Percentiles rank a stretch among this genome's conserved stretches.
Evolutionary conservation across 2,113 vertebrate genomes (phyloP).

Genomic region (Ginglymostoma cirratum): DNA sequence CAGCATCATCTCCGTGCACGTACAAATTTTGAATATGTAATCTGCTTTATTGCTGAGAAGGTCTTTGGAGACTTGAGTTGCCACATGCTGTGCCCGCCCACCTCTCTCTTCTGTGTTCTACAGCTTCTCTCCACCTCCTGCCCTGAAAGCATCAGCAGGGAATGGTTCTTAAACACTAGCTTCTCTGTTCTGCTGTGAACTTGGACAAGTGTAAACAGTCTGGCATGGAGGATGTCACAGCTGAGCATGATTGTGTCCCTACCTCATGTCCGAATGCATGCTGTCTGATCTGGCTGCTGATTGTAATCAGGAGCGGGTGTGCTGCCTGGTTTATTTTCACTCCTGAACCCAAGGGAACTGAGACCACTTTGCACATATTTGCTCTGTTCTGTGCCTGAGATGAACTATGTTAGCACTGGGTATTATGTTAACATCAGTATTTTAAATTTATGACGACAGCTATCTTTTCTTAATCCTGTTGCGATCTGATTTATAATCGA

Average conservation of each 20-base stretch:
- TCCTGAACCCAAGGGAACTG: not conserved
- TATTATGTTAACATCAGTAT: no score
- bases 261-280: not conserved
- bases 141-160: not conserved
- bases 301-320: not conserved
- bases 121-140: not conserved
- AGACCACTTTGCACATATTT: not conserved
- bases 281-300: not conserved
- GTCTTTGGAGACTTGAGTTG: not conserved
- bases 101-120: not conserved
- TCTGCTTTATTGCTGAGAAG: not conserved
- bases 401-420: not conserved
- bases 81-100: not conserved
- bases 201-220: not conserved
- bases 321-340: not conserved
- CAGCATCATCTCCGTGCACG: not conserved
- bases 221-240: not conserved
- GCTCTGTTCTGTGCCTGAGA: not conserved
- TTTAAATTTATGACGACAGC: not conserved
- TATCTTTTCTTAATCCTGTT: not conserved
- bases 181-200: not conserved
- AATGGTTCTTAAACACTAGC: not conserved
- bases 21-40: not conserved
- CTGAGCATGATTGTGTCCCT: not conserved
- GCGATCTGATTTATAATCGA: not conserved